A percentile compares a stretch with the other conserved stretches of the same genome.
Conservation (phyloP, 2,888 invertebrate species). For the Phalera bucephala region DNA sequence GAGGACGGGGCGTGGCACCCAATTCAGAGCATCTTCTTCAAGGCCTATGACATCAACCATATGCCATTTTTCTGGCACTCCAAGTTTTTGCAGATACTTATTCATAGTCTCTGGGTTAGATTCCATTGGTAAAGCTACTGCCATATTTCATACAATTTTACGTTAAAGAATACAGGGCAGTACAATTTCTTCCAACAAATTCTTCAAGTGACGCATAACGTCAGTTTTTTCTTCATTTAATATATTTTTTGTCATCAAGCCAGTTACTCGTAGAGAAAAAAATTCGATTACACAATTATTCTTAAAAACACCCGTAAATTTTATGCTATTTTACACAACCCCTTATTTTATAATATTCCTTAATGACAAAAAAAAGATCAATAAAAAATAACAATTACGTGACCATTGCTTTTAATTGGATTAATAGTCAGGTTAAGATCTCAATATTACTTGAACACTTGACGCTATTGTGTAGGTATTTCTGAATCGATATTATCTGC, state of each 20-base stretch:
- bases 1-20: constrained; percentile 93
- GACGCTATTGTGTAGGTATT: constrained; percentile 4
- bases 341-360: no score
- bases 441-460: constrained; percentile 7
- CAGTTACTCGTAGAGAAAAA: no score
- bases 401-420: constrained; percentile 13
- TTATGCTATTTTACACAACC: no score
- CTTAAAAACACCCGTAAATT: no score
- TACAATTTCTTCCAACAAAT: background rate
- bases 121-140: constrained; percentile 70
- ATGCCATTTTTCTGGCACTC: constrained; percentile 91
- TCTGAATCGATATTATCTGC: constrained; percentile 15
- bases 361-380: background rate
- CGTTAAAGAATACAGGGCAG: background rate
- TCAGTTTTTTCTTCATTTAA: no score
- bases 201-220: no score
- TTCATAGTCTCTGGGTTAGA: constrained; percentile 85
- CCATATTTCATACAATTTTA: constrained; percentile 35
- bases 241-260: no score
- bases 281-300: no score
- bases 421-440: constrained; percentile 11
- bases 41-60: constrained; percentile 96
- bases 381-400: constrained; percentile 7
- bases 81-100: constrained; percentile 89
- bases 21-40: constrained; percentile 91